phyloP scores from a whole-genome alignment of 2,113 vertebrate species.

The Ptilonorhynchus violaceus region DNA sequence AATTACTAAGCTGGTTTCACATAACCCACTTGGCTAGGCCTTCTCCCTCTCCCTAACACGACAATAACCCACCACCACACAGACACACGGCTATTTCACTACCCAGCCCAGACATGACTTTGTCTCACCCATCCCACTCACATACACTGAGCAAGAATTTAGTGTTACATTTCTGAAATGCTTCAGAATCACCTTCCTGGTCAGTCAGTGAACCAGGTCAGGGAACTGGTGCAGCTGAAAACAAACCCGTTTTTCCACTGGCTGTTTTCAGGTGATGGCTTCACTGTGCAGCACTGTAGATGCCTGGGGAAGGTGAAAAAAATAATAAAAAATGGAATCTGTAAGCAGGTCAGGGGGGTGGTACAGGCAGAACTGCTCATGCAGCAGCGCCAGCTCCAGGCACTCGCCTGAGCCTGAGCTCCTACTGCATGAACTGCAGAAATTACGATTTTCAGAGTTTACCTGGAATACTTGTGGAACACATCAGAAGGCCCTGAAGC shows the following conservation, averaged over 20 bases:
- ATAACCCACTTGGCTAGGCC: neutral
- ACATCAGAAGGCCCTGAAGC: neutral
- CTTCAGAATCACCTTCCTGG: neutral
- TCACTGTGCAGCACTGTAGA: neutral
- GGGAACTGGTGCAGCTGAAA: neutral
- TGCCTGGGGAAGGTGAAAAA: neutral
- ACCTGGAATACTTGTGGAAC: neutral
- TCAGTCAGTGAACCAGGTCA: neutral
- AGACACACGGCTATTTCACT: accelerated
- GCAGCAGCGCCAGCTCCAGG: neutral
- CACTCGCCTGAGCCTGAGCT: neutral
- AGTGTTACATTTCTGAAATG: neutral
- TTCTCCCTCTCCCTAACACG: neutral
- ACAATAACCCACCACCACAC: neutral
- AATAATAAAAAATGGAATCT: neutral
- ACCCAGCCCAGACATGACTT: neutral
- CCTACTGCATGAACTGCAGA: neutral
- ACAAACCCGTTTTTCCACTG: neutral
- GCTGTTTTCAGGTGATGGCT: neutral
- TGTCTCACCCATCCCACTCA: neutral
- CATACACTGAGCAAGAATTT: neutral
- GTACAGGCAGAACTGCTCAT: neutral
- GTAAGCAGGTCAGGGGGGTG: neutral
- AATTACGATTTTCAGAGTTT: neutral
- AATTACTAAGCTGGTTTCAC: neutral